A percentile compares a stretch with the other conserved stretches of the same genome.
phyloP scores from a whole-genome alignment of 2,888 invertebrate species.

The Mantis religiosa region DNA sequence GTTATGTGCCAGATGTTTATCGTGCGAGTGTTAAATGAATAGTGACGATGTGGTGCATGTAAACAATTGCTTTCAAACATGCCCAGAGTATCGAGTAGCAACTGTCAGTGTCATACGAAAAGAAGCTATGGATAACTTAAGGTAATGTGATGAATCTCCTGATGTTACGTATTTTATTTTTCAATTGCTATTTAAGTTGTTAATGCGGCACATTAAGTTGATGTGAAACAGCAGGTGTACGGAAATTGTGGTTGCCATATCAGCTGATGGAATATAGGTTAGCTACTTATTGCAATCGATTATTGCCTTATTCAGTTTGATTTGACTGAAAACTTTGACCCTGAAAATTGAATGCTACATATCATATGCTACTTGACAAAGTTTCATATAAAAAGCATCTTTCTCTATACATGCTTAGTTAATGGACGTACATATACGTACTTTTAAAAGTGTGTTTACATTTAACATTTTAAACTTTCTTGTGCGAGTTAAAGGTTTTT shows the following conservation, averaged over 20 bases:
- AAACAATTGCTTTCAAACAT: background rate
- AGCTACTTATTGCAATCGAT: background rate
- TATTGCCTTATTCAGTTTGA: background rate
- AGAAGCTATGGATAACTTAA: constrained; percentile 5
- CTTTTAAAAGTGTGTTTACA: no score
- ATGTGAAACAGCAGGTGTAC: background rate
- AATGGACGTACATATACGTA: no score
- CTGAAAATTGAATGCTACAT: no score
- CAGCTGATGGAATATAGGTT: background rate
- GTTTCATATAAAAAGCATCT: no score
- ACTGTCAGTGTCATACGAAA: background rate
- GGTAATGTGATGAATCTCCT: background rate
- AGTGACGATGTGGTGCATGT: background rate
- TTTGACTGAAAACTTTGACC: no score
- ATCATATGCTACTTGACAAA: no score
- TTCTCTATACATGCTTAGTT: no score
- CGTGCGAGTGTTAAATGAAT: background rate
- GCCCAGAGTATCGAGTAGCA: background rate
- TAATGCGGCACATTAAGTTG: background rate
- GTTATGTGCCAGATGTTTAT: background rate
- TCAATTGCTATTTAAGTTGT: no score
- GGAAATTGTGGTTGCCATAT: background rate
- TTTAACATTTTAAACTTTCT: no score
- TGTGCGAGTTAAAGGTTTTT: no score
- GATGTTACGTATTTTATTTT: no score